Percentiles rank a stretch among this genome's conserved stretches.
Conservation (phyloP, 2,888 invertebrate species). For the Prenolepis imparis region DNA sequence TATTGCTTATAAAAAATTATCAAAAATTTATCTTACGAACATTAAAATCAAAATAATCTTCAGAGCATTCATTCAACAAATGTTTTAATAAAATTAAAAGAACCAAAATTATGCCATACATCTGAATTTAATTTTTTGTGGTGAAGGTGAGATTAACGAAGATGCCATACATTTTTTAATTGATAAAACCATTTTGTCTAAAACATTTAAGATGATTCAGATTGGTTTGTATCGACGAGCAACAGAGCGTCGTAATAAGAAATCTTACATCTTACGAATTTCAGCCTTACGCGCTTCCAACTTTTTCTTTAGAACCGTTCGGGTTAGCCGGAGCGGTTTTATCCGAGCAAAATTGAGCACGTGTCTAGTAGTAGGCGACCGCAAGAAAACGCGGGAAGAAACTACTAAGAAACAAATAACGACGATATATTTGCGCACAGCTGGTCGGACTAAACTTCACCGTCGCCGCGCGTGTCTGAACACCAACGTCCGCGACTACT, state of each 20-base stretch:
- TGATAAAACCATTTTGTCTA: background rate
- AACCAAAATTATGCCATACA: too few species aligned
- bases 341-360: slow-evolving; percentile 61
- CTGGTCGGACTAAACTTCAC: slow-evolving; percentile 79
- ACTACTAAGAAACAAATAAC: slow-evolving; percentile 78
- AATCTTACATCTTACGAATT: slow-evolving; percentile 28
- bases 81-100: too few species aligned
- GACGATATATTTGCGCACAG: slow-evolving; percentile 81
- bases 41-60: too few species aligned
- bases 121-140: background rate
- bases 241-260: slow-evolving; percentile 4
- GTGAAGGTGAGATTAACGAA: too few species aligned
- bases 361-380: slow-evolving; percentile 44
- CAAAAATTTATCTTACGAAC: too few species aligned
- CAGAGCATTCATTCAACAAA: too few species aligned
- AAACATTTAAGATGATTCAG: background rate
- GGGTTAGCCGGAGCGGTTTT: slow-evolving; percentile 59
- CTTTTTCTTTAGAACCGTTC: slow-evolving; percentile 57
- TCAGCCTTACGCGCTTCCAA: slow-evolving; percentile 49
- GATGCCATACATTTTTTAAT: background rate
- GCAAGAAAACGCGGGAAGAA: slow-evolving; percentile 51
- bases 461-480: slow-evolving; percentile 34
- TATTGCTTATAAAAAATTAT: too few species aligned
- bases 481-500: slow-evolving; percentile 12
- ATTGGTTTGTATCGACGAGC: background rate